A percentile compares a stretch with the other conserved stretches of the same genome.
phyloP scores from a whole-genome alignment of 2,113 vertebrate species.

The Mesembrinibis cayennensis region DNA sequence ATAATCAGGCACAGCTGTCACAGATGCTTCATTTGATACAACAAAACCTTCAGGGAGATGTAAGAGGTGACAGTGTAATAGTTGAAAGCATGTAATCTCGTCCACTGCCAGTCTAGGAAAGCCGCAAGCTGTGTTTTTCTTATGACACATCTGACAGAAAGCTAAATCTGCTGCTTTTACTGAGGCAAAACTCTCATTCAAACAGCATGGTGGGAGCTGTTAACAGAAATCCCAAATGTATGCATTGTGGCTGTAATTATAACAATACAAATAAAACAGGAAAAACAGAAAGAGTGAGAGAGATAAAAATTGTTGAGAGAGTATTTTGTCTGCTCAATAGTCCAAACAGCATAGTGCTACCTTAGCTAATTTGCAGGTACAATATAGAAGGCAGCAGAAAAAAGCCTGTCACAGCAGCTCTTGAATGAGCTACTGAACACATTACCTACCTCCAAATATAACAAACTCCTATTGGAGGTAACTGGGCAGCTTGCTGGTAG shows the following conservation, averaged over 20 bases:
- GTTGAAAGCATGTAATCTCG: not conserved
- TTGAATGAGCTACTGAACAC: not conserved
- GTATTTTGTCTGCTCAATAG: not conserved
- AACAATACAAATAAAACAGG: not conserved
- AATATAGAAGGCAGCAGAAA: not conserved
- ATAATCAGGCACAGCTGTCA: not conserved
- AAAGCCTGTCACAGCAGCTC: fast-evolving
- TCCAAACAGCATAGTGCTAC: not conserved
- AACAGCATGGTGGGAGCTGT: not conserved
- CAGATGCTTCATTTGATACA: not conserved
- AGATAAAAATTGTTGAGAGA: not conserved
- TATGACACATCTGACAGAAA: not conserved
- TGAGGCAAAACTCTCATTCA: not conserved
- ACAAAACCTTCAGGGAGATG: not conserved
- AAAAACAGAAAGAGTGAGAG: fast-evolving
- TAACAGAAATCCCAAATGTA: not conserved
- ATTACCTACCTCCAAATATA: not conserved
- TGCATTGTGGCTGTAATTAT: not conserved
- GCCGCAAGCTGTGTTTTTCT: not conserved
- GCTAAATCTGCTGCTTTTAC: not conserved
- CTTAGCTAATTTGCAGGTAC: not conserved
- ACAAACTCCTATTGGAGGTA: no score
- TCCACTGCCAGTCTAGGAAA: not conserved
- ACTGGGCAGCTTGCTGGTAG: not conserved
- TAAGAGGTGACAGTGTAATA: not conserved